phyloP scores from a whole-genome alignment of 2,113 vertebrate genomes.

The Synodontis membranacea region DNA sequence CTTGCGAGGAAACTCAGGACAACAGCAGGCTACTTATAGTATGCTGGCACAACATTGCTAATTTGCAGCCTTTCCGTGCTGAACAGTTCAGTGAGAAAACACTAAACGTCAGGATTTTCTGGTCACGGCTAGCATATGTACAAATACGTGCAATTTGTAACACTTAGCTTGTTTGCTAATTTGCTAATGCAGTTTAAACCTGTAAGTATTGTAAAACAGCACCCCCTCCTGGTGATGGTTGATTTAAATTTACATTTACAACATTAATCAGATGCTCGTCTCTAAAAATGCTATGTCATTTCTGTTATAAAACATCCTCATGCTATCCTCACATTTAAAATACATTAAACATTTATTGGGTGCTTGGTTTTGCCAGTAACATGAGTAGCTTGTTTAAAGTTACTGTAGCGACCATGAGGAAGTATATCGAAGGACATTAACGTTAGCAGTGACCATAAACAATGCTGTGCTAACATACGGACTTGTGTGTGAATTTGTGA shows the following conservation, averaged over 20 bases:
- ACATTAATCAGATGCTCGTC: background rate
- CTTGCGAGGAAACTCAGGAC: no score
- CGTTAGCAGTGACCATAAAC: background rate
- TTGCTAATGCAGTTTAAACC: background rate
- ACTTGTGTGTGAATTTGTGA: no score
- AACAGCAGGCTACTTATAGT: background rate
- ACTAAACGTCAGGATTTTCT: background rate
- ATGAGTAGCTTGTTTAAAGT: background rate
- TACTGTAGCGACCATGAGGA: background rate
- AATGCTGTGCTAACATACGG: no score
- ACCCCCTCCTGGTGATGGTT: background rate
- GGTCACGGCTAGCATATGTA: no score
- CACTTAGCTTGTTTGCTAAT: background rate
- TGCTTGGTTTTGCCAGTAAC: background rate
- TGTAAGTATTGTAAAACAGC: background rate
- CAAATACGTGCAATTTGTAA: background rate
- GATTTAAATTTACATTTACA: background rate
- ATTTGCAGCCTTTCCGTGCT: background rate
- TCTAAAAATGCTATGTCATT: background rate
- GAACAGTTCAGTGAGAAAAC: background rate
- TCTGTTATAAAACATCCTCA: background rate
- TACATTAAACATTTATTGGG: background rate
- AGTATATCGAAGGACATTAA: background rate
- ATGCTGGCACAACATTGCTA: background rate
- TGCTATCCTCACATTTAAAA: background rate